These are phyloP conservation scores for Danio tinwini DNA, from an alignment of 2,797 vertebrate genomes.

Conservation along the genomic window DNA sequence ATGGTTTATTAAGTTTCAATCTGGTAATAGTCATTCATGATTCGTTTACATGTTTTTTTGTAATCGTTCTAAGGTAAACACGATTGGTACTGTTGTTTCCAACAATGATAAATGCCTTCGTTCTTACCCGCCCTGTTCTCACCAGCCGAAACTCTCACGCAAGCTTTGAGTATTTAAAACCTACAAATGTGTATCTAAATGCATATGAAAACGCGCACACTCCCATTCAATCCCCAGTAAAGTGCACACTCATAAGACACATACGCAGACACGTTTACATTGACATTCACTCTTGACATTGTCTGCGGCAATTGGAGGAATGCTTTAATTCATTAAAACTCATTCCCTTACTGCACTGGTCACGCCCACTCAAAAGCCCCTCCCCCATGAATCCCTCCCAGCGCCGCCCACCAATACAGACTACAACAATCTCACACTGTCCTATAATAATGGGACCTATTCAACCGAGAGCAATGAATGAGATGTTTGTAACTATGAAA, in stretches of 20 bases:
- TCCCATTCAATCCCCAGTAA: constrained; percentile 33
- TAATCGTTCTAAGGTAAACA: constrained; percentile 86
- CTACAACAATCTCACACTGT: constrained; percentile 22
- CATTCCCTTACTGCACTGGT: constrained; percentile 21
- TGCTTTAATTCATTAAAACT: background rate
- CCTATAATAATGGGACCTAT: constrained; percentile 28
- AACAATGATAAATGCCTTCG: constrained; percentile 84
- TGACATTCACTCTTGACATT: constrained; percentile 45
- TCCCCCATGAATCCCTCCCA: background rate
- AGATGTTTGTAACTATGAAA: constrained; percentile 8
- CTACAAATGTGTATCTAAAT: constrained; percentile 78
- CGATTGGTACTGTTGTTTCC: constrained; percentile 82
- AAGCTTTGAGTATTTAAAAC: constrained; percentile 79
- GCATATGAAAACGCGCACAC: constrained; percentile 76
- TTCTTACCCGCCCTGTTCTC: constrained; percentile 49
- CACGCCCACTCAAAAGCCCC: background rate
- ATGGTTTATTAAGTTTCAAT: constrained; percentile 74
- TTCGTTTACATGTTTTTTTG: constrained; percentile 73
- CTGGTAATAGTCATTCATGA: constrained; percentile 73
- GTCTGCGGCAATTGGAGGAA: constrained; percentile 35
- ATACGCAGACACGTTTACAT: constrained; percentile 50
- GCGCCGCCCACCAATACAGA: constrained; percentile 27
- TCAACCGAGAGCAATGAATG: constrained; percentile 20
- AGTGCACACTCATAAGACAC: constrained; percentile 49
- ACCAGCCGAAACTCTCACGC: constrained; percentile 18